A percentile compares a stretch with the other conserved stretches of the same genome.
phyloP scores from a whole-genome alignment of 1,140 invertebrate species.

The Diorhabda carinulata region DNA sequence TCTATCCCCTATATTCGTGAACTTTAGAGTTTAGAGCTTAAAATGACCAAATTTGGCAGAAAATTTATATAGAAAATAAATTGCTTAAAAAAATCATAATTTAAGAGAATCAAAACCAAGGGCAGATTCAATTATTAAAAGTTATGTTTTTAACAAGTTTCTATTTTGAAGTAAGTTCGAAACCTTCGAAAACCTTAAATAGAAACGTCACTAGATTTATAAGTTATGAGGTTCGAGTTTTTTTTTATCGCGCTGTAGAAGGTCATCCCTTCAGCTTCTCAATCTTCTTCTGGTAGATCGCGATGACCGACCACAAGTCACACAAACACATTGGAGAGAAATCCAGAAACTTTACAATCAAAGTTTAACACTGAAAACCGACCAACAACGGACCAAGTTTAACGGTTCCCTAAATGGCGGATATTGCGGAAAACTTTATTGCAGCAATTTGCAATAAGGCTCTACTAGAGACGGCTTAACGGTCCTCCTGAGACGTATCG shows the following conservation, averaged over 20 bases:
- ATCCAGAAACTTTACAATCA: not conserved
- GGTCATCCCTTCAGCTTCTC: not conserved
- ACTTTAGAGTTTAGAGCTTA: no score
- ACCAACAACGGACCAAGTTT: not conserved
- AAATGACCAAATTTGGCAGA: no score
- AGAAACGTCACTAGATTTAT: no score
- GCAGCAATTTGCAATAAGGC: constrained; percentile 1
- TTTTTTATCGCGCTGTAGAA: not conserved
- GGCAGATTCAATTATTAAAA: no score
- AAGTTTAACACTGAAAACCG: not conserved
- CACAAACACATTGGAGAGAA: not conserved
- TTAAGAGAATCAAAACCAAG: no score
- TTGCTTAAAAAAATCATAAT: no score
- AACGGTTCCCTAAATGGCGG: constrained; percentile 1
- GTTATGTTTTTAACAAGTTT: no score
- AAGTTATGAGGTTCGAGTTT: no score
- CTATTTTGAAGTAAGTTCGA: no score
- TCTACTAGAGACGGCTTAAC: not conserved
- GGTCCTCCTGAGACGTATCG: not conserved
- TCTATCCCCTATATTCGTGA: no score
- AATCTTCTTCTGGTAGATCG: not conserved
- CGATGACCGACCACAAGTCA: not conserved
- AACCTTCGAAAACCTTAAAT: no score
- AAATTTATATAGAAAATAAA: no score
- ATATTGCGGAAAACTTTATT: constrained; percentile 2